Percentiles rank a stretch among this genome's conserved stretches.
These are phyloP conservation scores for Spea hammondii DNA, from an alignment of 2,797 vertebrate species.

Conservation along the genomic window DNA sequence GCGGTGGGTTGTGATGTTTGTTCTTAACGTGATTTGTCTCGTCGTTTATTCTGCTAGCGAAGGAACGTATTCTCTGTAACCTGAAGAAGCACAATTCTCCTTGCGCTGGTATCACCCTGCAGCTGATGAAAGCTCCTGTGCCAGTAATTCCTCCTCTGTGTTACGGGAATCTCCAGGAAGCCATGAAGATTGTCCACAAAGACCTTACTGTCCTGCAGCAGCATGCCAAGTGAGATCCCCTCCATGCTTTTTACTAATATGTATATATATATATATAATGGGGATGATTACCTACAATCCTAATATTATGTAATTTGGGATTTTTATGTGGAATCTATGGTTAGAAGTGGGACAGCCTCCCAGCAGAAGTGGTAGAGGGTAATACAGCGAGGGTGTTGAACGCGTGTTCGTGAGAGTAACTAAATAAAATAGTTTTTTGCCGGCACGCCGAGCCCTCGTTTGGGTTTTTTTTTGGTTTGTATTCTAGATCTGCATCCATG, in stretches of 20 bases:
- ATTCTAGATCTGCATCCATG: slow-evolving; percentile 81
- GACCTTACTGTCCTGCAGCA: slow-evolving; percentile 82
- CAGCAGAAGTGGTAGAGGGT: no score
- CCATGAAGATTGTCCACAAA: slow-evolving; percentile 72
- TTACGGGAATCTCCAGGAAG: slow-evolving; percentile 74
- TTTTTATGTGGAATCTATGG: no score
- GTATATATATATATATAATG: not conserved
- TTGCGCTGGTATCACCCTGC: slow-evolving; percentile 68
- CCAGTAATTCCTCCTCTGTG: slow-evolving; percentile 73
- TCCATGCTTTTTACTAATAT: not conserved
- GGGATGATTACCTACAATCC: no score
- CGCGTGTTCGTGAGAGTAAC: no score
- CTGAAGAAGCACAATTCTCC: slow-evolving; percentile 84
- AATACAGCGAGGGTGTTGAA: no score
- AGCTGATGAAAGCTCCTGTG: slow-evolving; percentile 78
- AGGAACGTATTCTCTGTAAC: slow-evolving; percentile 82
- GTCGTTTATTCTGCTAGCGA: slow-evolving; percentile 70
- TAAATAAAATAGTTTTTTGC: no score
- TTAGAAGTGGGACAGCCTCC: no score
- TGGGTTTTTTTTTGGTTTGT: slow-evolving; percentile 27
- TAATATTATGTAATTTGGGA: no score
- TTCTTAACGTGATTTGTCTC: no score
- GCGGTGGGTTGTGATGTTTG: no score
- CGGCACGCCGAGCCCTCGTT: no score
- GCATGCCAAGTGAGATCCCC: slow-evolving; percentile 81